Evolutionary conservation across 1,140 invertebrate genomes (phyloP), one percentile per base, ranked within the genome.

Genomic region (Nephila pilipes): DNA sequence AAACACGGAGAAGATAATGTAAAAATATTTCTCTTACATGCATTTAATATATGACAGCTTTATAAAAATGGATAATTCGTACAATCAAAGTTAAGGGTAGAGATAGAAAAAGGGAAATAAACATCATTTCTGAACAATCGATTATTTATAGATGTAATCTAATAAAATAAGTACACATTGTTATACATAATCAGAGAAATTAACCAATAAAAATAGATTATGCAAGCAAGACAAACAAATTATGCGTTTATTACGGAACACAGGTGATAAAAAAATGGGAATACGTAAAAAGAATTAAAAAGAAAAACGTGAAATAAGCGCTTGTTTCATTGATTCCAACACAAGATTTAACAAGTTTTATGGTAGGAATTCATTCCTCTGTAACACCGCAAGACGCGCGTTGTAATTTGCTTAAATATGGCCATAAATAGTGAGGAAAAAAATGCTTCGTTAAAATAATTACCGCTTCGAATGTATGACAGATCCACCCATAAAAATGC

Each of bases 371-470:
- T 32, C 85, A 65, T 38, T 87, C 29, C 20, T 25, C n/a, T 20
- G 14, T 54, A 87, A 87, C 46, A 54, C 20, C 38, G 60, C 58
- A 85, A 87, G 80, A 55, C 54, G 22, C 46, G 20, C 38, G 38
- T 54, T 22, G 22, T 81, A 25, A 81, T 81, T n/a, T n/a, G 36
- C 22, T 22, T 81, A 29, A 81, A 20, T 18, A 10, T 25, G 85
- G n/a, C 12, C 2, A 32, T 6, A 36, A 36, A 16, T 22, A 14
- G 25, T 16, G 65, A n/a, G 46, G 22, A 54, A 22, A 38, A 46
- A 81, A 46, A 6, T 12, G 80, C 80, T 16, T 81, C 80, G n/a
- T 65, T 85, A 85, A 85, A 87, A 65, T 69, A 65, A 87, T 65
- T 65, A 65, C 85, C 22, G 29, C 1, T 2, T 29, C 18, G 20